Base-by-base conservation (phyloP, 2,113 vertebrate species). In the Brevimyrus niger region DNA sequence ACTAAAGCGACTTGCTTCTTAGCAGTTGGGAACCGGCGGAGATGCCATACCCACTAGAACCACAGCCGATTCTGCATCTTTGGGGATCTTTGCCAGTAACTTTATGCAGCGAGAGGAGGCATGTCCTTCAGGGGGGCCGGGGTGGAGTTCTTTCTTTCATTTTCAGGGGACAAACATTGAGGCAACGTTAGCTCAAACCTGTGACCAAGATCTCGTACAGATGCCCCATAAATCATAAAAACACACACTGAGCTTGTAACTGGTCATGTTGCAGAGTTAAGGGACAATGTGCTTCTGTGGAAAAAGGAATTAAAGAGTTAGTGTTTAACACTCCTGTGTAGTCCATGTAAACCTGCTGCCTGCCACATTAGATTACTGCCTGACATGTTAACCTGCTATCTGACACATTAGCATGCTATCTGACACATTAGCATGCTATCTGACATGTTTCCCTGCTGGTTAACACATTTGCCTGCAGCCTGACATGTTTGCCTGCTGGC, bases 1-100 rank as follows among this genome's bases (percentile, higher is more conserved):
- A 65, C 58, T 27, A 27, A 17, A 3, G 9, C 11, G 58, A 31
- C 38, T 82, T 38, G 15, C 35, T 82, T 42, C 17, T 44, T 82
- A 82, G n/a, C 42, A 47, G 82, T n/a, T 46, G 17, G 8, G 44
- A 46, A 21, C 17, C 21, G 82, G 3, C 73, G 35, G 73, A 42
- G 82, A 23, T 84, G 42, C 86, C 97, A 97, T 95, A 99, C 98
- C 98, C 87, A 99, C 98, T 6, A 99, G 97, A 91, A 99, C 98
- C 58, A 99, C 97, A 0, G 98, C 98, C 76, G 98, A 98, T 93
- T 99, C 98, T 0, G 98, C 98, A 65, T 98, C 97, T 93, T 98
- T 98, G 23, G 98, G 98, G 91, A 99, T 99, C 94, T 99, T 99
- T 93, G 98, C 97, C 92, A 99, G 95, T 73, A 99, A 96, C 92